Evolutionary conservation across 2,888 invertebrate species (phyloP), one percentile per base, ranked within the genome.

Genomic region (Eristalinus aeneus): DNA sequence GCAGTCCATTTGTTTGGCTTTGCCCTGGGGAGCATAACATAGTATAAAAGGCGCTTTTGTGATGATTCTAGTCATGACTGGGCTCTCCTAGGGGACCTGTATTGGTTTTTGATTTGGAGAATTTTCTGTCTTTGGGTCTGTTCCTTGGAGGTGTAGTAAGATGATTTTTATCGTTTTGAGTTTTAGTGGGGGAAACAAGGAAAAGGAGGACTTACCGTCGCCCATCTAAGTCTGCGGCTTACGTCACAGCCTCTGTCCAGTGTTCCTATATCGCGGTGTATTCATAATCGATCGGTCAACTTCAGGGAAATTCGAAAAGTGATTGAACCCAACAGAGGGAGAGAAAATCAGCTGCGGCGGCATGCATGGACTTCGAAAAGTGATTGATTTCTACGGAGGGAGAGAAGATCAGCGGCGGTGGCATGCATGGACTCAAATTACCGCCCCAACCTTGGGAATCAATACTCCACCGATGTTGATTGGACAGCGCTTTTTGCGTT

Each of bases 251-350:
- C 36, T 63, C 61, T 53, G 22, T n/a, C 46, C 23, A 20, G 27
- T n/a, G 77, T 31, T 64, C 22, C 56, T 31, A 72, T n/a, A 16
- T 39, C 39, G 39, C 39, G 39, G n/a, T 39, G 69, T 82, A 77
- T 77, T 82, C 46, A 85, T 86, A 86, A 86, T 86, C 82, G 82
- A 86, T 86, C 77, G 77, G 82, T 82, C 86, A 86, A 78, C 77
- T 78, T 82, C 65, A 82, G 77, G 82, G 46, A 68, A 73, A 82
- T 78, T 86, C 77, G 53, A 82, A 81, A n/a, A n/a, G n/a, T n/a
- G n/a, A n/a, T n/a, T n/a, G n/a, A n/a, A n/a, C n/a, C n/a, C n/a
- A n/a, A n/a, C n/a, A n/a, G n/a, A n/a, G n/a, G n/a, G n/a, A n/a
- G n/a, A n/a, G n/a, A n/a, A n/a, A n/a, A n/a, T n/a, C n/a, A n/a